phyloP scores from a whole-genome alignment of 2,797 vertebrate genomes.

The Phrynocephalus guinanensis region DNA sequence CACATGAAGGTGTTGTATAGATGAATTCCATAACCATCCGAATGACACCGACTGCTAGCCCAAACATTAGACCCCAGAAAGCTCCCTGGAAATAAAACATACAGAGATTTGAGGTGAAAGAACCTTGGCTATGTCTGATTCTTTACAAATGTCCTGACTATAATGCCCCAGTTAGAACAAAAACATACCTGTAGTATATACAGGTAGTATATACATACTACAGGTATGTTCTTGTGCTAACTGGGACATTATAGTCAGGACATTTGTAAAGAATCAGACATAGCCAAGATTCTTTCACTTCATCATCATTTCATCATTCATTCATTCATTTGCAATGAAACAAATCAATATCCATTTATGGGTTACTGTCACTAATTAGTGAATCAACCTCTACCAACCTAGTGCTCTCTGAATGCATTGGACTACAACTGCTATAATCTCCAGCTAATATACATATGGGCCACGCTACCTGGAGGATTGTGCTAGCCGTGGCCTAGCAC shows the following conservation, averaged over 20 bases:
- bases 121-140: neutral
- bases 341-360: neutral
- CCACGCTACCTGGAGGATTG: neutral
- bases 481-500: neutral
- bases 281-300: conserved; percentile 14
- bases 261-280: neutral
- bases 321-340: neutral
- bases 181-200: neutral
- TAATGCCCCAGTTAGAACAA: neutral
- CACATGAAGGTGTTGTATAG: conserved; percentile 83
- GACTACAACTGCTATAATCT: neutral
- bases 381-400: neutral
- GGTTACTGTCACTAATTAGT: neutral
- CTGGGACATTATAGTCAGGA: neutral
- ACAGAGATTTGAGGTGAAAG: conserved; percentile 18
- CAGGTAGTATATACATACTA: neutral
- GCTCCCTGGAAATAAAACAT: conserved; percentile 84
- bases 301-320: neutral
- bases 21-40: conserved; percentile 91
- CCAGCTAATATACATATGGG: neutral
- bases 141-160: neutral
- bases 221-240: neutral
- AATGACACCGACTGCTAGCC: conserved; percentile 83
- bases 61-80: conserved; percentile 92
- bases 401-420: neutral